Evolutionary conservation across 2,113 vertebrate genomes (phyloP).

Genomic region (Zapornia atra): DNA sequence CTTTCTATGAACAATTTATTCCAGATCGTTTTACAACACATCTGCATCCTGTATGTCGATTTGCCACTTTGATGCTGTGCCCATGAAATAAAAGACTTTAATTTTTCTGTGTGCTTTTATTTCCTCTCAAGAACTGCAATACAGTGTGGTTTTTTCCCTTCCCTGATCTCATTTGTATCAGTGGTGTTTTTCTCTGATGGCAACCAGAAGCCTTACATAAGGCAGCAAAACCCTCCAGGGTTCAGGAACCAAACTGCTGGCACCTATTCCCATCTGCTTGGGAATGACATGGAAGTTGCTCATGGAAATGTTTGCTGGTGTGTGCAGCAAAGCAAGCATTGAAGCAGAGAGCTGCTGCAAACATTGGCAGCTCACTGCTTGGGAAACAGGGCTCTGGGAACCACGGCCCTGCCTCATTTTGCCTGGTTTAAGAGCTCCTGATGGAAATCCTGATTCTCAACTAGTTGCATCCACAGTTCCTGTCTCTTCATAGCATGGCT

Average conservation of each 20-base stretch:
- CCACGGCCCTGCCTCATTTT: accelerated
- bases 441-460: neutral
- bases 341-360: neutral
- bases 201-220: neutral
- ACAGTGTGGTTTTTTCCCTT: neutral
- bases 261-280: neutral
- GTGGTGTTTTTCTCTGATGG: neutral
- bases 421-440: neutral
- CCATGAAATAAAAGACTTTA: neutral
- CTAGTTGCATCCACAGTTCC: neutral
- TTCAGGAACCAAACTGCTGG: neutral
- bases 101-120: neutral
- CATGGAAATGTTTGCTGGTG: neutral
- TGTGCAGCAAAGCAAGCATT: neutral
- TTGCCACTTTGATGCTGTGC: neutral
- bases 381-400: neutral
- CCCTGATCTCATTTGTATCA: neutral
- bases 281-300: neutral
- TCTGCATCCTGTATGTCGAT: neutral
- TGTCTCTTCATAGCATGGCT: neutral
- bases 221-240: neutral
- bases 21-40: neutral
- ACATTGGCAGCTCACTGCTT: neutral
- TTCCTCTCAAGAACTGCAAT: neutral
- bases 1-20: neutral